phyloP scores from a whole-genome alignment of 2,797 vertebrate species.

The Spatula versicolor region DNA sequence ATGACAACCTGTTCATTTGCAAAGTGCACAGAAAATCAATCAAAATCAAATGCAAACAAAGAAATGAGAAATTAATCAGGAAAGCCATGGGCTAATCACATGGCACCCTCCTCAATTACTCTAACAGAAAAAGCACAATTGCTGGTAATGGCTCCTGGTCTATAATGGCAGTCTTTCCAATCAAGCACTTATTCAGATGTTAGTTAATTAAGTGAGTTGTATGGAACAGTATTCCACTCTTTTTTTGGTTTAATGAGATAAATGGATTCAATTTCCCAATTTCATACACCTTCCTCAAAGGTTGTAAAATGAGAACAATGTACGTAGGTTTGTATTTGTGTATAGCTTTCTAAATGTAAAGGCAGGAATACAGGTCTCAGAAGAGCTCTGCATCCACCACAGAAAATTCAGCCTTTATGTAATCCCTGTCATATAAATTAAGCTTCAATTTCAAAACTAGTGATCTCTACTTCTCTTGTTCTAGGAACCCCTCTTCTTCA shows the following conservation, averaged over 20 bases:
- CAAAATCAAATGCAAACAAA: slow-evolving; percentile 54
- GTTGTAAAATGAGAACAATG: not conserved
- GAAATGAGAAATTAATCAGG: slow-evolving; percentile 65
- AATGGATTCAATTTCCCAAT: slow-evolving; percentile 1
- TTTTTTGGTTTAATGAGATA: not conserved
- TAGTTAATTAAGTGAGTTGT: slow-evolving; percentile 29
- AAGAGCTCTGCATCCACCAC: not conserved
- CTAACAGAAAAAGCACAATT: slow-evolving; percentile 19
- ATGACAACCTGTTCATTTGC: slow-evolving; percentile 20
- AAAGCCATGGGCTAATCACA: slow-evolving; percentile 41
- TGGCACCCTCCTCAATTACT: not conserved
- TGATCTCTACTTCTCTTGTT: not conserved
- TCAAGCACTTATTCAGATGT: not conserved
- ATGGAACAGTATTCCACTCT: not conserved
- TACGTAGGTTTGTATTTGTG: not conserved
- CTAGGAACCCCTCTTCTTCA: not conserved
- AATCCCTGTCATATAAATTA: not conserved
- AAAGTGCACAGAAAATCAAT: slow-evolving; percentile 45
- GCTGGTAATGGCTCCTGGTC: slow-evolving; percentile 12
- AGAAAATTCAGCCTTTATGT: not conserved
- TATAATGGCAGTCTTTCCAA: slow-evolving; percentile 26
- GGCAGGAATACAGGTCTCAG: not conserved
- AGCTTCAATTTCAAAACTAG: not conserved
- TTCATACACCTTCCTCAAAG: not conserved
- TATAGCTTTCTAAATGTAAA: not conserved